Evolutionary conservation across 2,888 invertebrate genomes (phyloP).

Genomic region (Slavum lentiscoides): DNA sequence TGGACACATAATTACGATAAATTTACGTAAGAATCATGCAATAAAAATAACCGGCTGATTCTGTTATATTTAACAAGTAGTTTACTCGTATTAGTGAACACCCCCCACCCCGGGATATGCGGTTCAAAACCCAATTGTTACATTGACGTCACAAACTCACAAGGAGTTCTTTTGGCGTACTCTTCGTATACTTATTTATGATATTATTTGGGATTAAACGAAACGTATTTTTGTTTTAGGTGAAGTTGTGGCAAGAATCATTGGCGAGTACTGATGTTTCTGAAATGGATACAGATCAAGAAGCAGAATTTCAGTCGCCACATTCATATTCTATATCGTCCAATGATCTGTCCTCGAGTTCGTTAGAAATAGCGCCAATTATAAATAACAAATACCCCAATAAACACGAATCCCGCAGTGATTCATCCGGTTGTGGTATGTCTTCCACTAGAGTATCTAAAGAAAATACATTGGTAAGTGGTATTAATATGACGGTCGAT

Average conservation of each 20-base stretch:
- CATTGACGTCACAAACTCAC: too few species aligned
- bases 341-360: conserved; percentile 46
- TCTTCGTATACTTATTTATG: too few species aligned
- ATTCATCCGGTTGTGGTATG: conserved; percentile 51
- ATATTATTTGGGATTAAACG: too few species aligned
- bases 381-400: conserved; percentile 25
- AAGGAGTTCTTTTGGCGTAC: too few species aligned
- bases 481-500: conserved; percentile 28
- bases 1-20: too few species aligned
- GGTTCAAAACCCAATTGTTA: too few species aligned
- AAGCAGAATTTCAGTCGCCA: conserved; percentile 31
- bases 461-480: conserved; percentile 46
- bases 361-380: conserved; percentile 35
- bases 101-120: too few species aligned
- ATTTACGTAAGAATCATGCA: too few species aligned
- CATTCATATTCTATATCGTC: conserved; percentile 44
- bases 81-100: too few species aligned
- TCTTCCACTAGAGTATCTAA: conserved; percentile 50
- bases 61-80: too few species aligned
- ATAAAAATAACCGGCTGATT: too few species aligned
- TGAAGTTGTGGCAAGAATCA: conserved; percentile 56
- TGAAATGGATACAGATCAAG: conserved; percentile 44
- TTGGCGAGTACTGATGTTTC: conserved; percentile 54
- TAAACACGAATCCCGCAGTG: conserved; percentile 45
- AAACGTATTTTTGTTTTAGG: conserved; percentile 45